Evolutionary conservation across 2,888 invertebrate species (phyloP), one percentile per base, ranked within the genome.

Genomic region (Sinohyriopsis cumingii): DNA sequence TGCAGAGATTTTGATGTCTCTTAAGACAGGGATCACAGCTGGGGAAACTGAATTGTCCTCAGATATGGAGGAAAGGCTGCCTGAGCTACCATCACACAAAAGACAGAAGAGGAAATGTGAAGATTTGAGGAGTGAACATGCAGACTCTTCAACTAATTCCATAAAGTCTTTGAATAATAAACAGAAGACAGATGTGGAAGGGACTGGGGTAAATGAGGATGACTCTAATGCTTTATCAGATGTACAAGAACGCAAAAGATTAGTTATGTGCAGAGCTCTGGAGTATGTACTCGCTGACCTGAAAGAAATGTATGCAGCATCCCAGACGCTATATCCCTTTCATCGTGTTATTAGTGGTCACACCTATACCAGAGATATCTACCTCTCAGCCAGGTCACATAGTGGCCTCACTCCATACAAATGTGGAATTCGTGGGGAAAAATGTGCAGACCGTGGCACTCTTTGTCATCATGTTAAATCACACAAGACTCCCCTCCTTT

Each of bases 401-500:
- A 15, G 45, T 45, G 12, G 12, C 45, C 45, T 45, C 3, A 28
- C 63, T 55, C 59, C 69, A 12, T 72, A 72, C 62, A 72, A 75
- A 56, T 81, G 81, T 77, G 79, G 78, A 53, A 70, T 81, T n/a
- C 80, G 81, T 71, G 67, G 68, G 6, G 71, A 74, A 56, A 74
- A 67, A 33, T 81, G 77, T 66, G 67, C 69, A 24, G 65, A 69
- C 57, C 22, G 63, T n/a, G 59, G 45, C 12, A 25, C 45, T 12
- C 65, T 76, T 25, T 54, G 59, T 9, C 28, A 5, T 18, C 76
- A 76, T 65, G 65, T 76, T 22, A 65, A 69, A 54, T 33, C 60
- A 28, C 75, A 71, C 59, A 71, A 65, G 55, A 61, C 57, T 65
- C 61, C 9, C 33, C 1, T 45, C 45, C 45, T 65, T 22, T 69